A percentile compares a stretch with the other conserved stretches of the same genome.
phyloP scores from a whole-genome alignment of 2,113 vertebrate genomes.

The Zootoca vivipara region DNA sequence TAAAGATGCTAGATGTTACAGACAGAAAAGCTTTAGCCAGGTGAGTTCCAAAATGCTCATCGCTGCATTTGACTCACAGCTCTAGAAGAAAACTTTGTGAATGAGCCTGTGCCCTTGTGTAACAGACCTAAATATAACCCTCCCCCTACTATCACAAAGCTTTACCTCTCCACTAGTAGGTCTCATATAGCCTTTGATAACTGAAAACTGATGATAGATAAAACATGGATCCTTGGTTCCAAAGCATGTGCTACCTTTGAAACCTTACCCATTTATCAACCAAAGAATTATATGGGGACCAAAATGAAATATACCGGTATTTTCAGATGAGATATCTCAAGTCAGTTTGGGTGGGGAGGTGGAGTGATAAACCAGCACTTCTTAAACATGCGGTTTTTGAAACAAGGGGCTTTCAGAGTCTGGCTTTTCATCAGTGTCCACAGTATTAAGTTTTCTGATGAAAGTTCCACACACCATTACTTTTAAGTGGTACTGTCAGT shows the following conservation, averaged over 20 bases:
- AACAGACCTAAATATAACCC: not conserved
- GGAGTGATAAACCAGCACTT: not conserved
- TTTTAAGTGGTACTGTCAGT: fast-evolving
- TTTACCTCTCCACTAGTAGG: not conserved
- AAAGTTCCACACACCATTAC: fast-evolving
- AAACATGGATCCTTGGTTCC: not conserved
- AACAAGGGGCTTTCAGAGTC: not conserved
- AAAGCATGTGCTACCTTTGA: not conserved
- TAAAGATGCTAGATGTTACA: not conserved
- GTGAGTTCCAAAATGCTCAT: not conserved
- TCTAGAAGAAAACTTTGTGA: not conserved
- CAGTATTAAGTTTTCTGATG: too few relatives aligned
- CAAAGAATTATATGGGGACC: not conserved
- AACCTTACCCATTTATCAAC: not conserved
- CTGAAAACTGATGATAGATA: not conserved
- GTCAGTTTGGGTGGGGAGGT: not conserved
- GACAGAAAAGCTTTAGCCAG: not conserved
- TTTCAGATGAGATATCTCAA: not conserved
- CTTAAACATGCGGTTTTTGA: not conserved
- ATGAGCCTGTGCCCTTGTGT: not conserved
- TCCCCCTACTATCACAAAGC: too few relatives aligned
- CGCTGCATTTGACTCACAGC: not conserved
- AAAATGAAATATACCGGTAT: not conserved
- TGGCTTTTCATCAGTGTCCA: too few relatives aligned
- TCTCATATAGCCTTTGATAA: not conserved